A percentile compares a stretch with the other conserved stretches of the same genome.
These are phyloP conservation scores for Trinorchestia longiramus DNA, from an alignment of 1,140 invertebrate genomes.

Conservation along the genomic window DNA sequence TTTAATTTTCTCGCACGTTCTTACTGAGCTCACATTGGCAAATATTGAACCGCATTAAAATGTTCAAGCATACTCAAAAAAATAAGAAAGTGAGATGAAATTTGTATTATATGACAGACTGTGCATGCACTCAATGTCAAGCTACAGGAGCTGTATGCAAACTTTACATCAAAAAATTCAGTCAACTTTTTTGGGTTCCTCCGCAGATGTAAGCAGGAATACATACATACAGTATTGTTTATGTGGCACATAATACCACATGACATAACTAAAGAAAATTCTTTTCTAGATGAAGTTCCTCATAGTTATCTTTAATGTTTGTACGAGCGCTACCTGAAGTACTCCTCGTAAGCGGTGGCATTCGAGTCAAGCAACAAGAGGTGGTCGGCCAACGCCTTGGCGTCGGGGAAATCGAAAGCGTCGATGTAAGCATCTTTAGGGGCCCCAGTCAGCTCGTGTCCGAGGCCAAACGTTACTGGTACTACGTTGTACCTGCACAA, in stretches of 20 bases:
- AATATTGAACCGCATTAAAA: too few relatives aligned
- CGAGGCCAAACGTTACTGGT: slow-evolving; percentile 3
- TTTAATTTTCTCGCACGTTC: too few relatives aligned
- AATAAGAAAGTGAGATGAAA: background rate
- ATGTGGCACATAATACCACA: too few relatives aligned
- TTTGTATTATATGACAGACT: background rate
- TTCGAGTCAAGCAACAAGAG: slow-evolving; percentile 1
- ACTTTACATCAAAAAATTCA: background rate
- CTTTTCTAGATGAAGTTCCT: too few relatives aligned
- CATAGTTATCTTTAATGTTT: too few relatives aligned
- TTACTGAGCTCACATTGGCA: too few relatives aligned
- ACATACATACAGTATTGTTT: too few relatives aligned
- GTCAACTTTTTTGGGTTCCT: background rate
- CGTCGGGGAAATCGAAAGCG: slow-evolving; percentile 12
- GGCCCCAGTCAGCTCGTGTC: slow-evolving; percentile 25
- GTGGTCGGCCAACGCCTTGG: background rate
- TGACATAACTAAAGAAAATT: too few relatives aligned
- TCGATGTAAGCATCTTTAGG: slow-evolving; percentile 23
- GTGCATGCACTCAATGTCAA: background rate
- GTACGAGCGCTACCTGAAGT: background rate
- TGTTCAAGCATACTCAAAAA: background rate
- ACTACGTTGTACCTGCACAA: slow-evolving; percentile 6
- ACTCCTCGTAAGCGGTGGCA: slow-evolving; percentile 1
- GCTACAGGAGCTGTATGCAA: background rate
- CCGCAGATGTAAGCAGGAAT: background rate